phyloP scores from a whole-genome alignment of 1,140 invertebrate genomes.

The Tribolium madens region DNA sequence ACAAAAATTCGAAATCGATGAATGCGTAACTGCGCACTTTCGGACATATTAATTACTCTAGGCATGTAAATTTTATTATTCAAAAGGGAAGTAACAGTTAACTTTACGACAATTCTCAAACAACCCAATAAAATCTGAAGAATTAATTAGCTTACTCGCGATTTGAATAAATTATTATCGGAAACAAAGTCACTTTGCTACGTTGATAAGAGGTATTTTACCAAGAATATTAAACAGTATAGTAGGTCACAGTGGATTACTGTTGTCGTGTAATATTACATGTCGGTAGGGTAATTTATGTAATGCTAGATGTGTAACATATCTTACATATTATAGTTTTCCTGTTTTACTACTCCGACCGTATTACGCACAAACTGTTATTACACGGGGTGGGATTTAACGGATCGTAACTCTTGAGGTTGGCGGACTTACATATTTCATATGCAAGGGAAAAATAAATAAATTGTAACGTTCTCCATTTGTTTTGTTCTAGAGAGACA shows the following conservation, averaged over 20 bases:
- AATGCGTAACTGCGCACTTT: not conserved
- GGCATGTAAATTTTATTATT: not conserved
- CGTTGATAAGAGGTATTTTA: not conserved
- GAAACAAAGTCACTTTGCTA: not conserved
- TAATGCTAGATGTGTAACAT: constrained; percentile 6
- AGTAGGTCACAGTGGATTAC: not conserved
- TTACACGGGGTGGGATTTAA: not conserved
- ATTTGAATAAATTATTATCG: not conserved
- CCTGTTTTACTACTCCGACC: not conserved
- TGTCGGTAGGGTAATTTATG: constrained; percentile 8
- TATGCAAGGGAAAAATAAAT: not conserved
- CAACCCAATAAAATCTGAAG: not conserved
- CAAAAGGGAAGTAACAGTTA: not conserved
- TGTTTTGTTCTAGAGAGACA: not conserved
- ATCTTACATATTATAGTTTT: not conserved
- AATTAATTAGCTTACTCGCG: not conserved
- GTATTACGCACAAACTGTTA: not conserved
- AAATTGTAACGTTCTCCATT: not conserved
- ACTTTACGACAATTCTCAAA: not conserved
- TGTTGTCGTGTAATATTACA: not conserved
- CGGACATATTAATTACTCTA: not conserved
- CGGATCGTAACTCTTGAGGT: not conserved
- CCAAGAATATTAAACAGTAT: not conserved
- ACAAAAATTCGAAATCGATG: constrained; percentile 1
- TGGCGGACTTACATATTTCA: not conserved